Evolutionary conservation across 2,888 invertebrate species (phyloP), one percentile per base, ranked within the genome.

Genomic region (Sepiola atlantica): DNA sequence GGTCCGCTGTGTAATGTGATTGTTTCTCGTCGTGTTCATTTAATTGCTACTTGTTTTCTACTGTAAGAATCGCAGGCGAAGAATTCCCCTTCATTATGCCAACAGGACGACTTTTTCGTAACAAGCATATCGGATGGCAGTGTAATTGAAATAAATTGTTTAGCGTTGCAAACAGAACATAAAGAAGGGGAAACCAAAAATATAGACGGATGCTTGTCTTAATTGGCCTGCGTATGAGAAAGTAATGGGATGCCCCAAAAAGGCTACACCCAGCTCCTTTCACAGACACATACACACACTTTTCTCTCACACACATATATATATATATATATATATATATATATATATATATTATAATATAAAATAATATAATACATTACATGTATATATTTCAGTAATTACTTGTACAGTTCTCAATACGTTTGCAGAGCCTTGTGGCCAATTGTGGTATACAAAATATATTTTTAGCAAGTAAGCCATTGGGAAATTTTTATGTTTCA

Each of bases 81-180:
- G 61, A 61, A 61, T 61, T 61, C 18, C 77, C 32, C 12, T n/a
- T 77, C 1, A n/a, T 77, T 32, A 16, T 77, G 3, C n/a, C 14
- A 32, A 77, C 77, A n/a, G n/a, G n/a, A 77, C 16, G n/a, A 32
- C n/a, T 16, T 32, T 77, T 32, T 77, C 77, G n/a, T 77, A n/a
- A n/a, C 77, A 77, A 77, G n/a, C n/a, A n/a, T 77, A 77, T 77
- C 77, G 21, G 14, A 77, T 77, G n/a, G n/a, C 77, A n/a, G 14
- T 18, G n/a, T 77, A 77, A 77, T 77, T 77, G 77, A 77, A 77
- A 77, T 77, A 77, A 77, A 77, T 77, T 77, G 77, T 77, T 77
- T 77, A 77, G 77, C 77, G n/a, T 77, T 77, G 77, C 77, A 77
- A 77, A 77, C 77, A 77, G n/a, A 77, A 77, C n/a, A 77, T n/a